These are phyloP conservation scores for Enteromius mattozi DNA, from an alignment of 2,797 vertebrate genomes.

Conservation along the genomic window DNA sequence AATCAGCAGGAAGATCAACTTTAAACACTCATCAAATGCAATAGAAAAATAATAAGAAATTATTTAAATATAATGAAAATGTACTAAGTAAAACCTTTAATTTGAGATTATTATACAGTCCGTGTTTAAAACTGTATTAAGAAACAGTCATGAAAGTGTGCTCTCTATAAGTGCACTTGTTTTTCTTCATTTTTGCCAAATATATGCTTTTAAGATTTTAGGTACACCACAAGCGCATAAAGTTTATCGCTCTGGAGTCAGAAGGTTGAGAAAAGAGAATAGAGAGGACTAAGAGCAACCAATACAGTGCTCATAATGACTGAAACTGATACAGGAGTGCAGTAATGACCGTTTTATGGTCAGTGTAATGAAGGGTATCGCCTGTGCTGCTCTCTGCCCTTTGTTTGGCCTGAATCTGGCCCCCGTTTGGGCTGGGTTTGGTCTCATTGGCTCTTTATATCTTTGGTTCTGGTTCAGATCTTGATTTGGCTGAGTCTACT, in stretches of 20 bases:
- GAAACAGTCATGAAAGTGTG: background rate
- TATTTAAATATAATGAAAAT: too few species aligned
- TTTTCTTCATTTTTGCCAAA: too few species aligned
- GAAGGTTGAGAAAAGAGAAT: background rate
- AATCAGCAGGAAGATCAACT: background rate
- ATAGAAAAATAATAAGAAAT: background rate
- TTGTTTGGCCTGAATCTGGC: conserved; percentile 16
- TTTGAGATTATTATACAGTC: background rate
- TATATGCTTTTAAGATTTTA: background rate
- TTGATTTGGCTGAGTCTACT: conserved; percentile 55
- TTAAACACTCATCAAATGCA: background rate
- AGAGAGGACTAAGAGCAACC: background rate
- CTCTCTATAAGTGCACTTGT: background rate
- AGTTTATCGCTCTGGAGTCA: background rate
- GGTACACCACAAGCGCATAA: background rate
- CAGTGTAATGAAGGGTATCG: background rate
- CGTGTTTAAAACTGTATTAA: background rate
- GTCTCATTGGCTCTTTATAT: conserved; percentile 9
- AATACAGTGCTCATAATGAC: background rate
- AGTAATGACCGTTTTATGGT: conserved; percentile 28
- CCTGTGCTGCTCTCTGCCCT: conserved; percentile 28
- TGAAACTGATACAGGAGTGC: conserved; percentile 6
- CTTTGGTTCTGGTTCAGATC: conserved; percentile 52
- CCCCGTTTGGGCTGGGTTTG: conserved; percentile 14
- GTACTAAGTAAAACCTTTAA: background rate